Evolutionary conservation across 2,113 vertebrate species (phyloP).

Genomic region (Atherinomorus stipes): DNA sequence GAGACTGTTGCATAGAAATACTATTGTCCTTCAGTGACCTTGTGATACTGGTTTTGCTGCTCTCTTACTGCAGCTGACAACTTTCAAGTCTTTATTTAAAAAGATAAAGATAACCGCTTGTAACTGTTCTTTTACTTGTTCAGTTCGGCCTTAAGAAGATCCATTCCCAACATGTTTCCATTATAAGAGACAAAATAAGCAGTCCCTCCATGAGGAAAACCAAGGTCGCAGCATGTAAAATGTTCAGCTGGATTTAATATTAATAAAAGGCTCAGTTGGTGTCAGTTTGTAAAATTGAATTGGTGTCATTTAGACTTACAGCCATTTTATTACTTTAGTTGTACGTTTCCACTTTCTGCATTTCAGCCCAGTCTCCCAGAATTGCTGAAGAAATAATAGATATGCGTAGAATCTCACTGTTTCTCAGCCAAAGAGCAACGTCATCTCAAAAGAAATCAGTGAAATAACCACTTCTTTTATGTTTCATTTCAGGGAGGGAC

Average conservation of each 20-base stretch:
- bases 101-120: neutral
- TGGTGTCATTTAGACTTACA: neutral
- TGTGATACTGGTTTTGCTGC: neutral
- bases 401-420: neutral
- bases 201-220: neutral
- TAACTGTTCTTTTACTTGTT: neutral
- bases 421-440: neutral
- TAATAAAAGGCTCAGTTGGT: neutral
- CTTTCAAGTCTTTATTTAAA: neutral
- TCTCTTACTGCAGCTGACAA: neutral
- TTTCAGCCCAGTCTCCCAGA: neutral
- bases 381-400: neutral
- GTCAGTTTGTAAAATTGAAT: neutral
- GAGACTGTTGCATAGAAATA: conserved; percentile 16
- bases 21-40: conserved; percentile 52
- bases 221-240: neutral
- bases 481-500: too few species aligned
- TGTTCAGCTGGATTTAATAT: neutral
- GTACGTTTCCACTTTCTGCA: neutral
- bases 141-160: neutral
- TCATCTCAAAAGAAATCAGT: neutral
- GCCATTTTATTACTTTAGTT: neutral
- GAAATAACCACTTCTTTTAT: neutral
- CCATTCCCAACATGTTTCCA: neutral
- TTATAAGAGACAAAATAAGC: neutral